Percentiles rank a stretch among this genome's conserved stretches.
phyloP scores from a whole-genome alignment of 2,888 invertebrate genomes.

The Deilephila porcellus region DNA sequence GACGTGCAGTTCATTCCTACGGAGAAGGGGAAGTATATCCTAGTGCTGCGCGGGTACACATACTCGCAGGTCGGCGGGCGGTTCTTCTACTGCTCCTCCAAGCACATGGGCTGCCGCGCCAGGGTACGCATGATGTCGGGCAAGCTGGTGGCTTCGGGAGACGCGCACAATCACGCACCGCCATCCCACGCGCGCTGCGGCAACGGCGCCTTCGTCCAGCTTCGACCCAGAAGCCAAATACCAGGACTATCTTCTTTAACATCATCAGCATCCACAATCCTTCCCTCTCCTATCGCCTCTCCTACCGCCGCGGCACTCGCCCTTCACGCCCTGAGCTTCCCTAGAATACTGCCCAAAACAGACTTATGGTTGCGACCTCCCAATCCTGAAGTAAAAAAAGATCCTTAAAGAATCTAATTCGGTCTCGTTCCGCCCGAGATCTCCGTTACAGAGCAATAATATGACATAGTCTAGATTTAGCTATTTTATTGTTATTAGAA shows the following conservation, averaged over 20 bases:
- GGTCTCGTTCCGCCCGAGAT: background rate
- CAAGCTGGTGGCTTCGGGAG: constrained; percentile 72
- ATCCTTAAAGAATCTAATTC: constrained; percentile 47
- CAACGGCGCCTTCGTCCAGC: constrained; percentile 78
- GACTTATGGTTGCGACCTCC: constrained; percentile 71
- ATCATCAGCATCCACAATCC: constrained; percentile 50
- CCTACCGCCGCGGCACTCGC: constrained; percentile 67
- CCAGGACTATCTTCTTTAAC: constrained; percentile 44
- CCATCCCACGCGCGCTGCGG: constrained; percentile 80
- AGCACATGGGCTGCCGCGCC: constrained; percentile 79
- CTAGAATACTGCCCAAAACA: constrained; percentile 74
- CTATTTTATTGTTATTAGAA: constrained; percentile 46
- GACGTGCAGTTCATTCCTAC: constrained; percentile 82
- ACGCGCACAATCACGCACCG: constrained; percentile 76
- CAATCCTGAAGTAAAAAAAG: constrained; percentile 68
- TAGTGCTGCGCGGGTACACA: constrained; percentile 77
- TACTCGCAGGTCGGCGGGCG: constrained; percentile 81
- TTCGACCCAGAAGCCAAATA: constrained; percentile 62
- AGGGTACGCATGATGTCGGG: constrained; percentile 72
- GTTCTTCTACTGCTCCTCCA: constrained; percentile 81
- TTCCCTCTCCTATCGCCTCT: constrained; percentile 63
- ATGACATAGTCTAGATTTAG: constrained; percentile 35
- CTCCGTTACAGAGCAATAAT: constrained; percentile 38
- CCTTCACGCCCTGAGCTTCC: constrained; percentile 72
- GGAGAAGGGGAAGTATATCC: constrained; percentile 79